phyloP scores from a whole-genome alignment of 2,888 invertebrate species.

The Cataglyphis cursor region DNA sequence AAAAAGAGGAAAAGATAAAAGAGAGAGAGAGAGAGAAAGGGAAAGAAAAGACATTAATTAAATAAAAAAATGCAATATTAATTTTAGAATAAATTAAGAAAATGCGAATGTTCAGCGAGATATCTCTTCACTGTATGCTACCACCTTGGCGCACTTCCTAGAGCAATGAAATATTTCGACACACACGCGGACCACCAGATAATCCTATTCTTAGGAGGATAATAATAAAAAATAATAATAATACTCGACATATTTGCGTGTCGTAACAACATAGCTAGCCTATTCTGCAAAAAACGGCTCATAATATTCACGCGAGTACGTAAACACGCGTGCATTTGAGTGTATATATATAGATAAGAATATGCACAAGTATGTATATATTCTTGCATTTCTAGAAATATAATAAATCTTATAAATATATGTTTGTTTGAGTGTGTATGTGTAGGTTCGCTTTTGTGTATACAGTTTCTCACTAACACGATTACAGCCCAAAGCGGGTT shows the following conservation, averaged over 20 bases:
- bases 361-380: constrained; percentile 69
- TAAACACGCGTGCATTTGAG: constrained; percentile 48
- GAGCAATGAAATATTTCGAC: constrained; percentile 73
- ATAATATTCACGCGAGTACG: constrained; percentile 59
- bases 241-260: constrained; percentile 76
- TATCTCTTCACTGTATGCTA: constrained; percentile 54
- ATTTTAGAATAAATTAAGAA: constrained; percentile 45
- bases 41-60: background rate
- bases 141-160: constrained; percentile 48
- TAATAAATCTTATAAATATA: constrained; percentile 79
- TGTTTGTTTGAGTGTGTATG: constrained; percentile 32
- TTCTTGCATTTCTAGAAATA: constrained; percentile 76
- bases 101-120: constrained; percentile 69
- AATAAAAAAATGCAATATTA: constrained; percentile 30
- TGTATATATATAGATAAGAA: constrained; percentile 64
- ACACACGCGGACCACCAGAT: constrained; percentile 74
- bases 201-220: constrained; percentile 66
- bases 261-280: constrained; percentile 73
- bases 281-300: constrained; percentile 64
- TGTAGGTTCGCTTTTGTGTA: constrained; percentile 60
- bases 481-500: constrained; percentile 69
- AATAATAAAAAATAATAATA: constrained; percentile 76
- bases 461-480: constrained; percentile 79
- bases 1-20: background rate
- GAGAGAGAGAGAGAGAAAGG: background rate